Percentiles rank a stretch among this genome's conserved stretches.
Conservation (phyloP, 1,140 invertebrate genomes). For the Anoplophora glabripennis region DNA sequence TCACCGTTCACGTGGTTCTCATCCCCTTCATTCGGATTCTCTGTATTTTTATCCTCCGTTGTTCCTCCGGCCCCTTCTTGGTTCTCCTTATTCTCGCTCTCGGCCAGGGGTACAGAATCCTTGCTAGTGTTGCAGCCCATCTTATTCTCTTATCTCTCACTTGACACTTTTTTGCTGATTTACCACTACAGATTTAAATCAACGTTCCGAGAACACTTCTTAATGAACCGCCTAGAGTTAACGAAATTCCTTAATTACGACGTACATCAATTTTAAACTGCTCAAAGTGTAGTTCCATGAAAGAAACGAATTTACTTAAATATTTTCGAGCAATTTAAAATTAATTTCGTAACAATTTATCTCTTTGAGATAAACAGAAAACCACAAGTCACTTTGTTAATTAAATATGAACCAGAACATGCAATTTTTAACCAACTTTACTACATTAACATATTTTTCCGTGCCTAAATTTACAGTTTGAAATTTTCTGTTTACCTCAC, state of each 20-base stretch:
- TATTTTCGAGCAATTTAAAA: background rate
- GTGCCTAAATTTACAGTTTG: background rate
- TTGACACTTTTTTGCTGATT: background rate
- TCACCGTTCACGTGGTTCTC: slow-evolving; percentile 5
- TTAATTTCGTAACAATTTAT: no score
- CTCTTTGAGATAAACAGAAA: background rate
- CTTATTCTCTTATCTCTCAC: background rate
- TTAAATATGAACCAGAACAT: no score
- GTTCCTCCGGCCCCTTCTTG: slow-evolving; percentile 1
- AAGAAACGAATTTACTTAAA: background rate
- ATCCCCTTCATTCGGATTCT: background rate
- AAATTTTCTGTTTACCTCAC: no score
- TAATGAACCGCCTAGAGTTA: background rate
- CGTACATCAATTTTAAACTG: background rate
- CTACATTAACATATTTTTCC: background rate
- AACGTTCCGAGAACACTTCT: background rate
- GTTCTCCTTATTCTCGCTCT: slow-evolving; percentile 7
- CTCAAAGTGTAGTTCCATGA: background rate
- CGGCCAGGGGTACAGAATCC: slow-evolving; percentile 20
- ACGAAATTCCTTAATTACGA: background rate
- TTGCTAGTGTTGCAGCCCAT: slow-evolving; percentile 45
- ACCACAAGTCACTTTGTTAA: no score
- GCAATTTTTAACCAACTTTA: no score
- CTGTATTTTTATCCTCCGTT: background rate
- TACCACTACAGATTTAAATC: background rate